Percentiles rank a stretch among this genome's conserved stretches.
phyloP scores from a whole-genome alignment of 2,888 invertebrate genomes.

The Chloromyia formosa region DNA sequence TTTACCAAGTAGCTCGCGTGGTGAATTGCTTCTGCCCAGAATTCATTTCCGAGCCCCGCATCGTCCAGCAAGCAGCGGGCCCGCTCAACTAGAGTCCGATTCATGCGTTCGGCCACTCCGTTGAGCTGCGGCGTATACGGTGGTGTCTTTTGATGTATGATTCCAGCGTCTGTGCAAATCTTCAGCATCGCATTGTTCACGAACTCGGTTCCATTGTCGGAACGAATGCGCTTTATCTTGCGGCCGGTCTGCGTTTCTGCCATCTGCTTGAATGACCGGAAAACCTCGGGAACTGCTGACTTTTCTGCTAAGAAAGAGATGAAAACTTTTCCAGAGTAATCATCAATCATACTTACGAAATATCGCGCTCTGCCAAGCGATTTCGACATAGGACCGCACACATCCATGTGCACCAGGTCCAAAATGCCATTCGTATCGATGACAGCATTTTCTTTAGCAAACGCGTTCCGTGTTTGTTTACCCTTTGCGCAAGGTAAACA shows the following conservation, averaged over 20 bases:
- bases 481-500: not conserved
- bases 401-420: not conserved
- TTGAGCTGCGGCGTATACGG: not conserved
- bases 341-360: not conserved
- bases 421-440: not conserved
- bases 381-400: not conserved
- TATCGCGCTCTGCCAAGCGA: not conserved
- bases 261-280: not conserved
- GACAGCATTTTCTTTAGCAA: not conserved
- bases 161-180: not conserved
- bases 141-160: not conserved
- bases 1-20: not conserved
- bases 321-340: not conserved
- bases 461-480: not conserved
- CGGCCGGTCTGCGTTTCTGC: not conserved
- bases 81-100: not conserved
- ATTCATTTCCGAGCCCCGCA: not conserved
- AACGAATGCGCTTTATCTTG: not conserved
- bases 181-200: not conserved
- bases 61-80: not conserved
- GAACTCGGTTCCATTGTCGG: not conserved
- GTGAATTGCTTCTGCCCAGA: slow-evolving; percentile 10
- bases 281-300: not conserved
- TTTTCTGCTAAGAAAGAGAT: not conserved
- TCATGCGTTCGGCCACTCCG: not conserved